Evolutionary conservation across 2,113 vertebrate species (phyloP), one percentile per base, ranked within the genome.

Genomic region (Lophotis ruficrista): DNA sequence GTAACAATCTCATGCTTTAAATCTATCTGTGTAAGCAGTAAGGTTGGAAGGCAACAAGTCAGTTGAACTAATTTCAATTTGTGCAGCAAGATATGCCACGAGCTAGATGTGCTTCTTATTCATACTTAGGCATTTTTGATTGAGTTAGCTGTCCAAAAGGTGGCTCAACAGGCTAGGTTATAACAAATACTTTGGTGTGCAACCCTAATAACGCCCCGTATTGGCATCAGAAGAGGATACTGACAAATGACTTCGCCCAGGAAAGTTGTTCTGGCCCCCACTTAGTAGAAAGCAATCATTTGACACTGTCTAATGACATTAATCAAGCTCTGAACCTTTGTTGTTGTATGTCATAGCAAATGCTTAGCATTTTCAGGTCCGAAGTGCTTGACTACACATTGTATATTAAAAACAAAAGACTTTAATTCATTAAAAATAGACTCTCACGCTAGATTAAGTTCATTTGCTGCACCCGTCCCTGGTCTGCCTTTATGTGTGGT

Each of bases 381-480:
- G 73, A 94, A 96, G 77, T 95, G 81, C 83, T 94, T 94, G 91
- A 85, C 89, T 91, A 94, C 86, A 91, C 92, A 87, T 82, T 92
- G 69, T 83, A 83, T 71, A 92, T 91, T 94, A 97, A 95, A 97
- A 96, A 87, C 91, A 96, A 96, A 96, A 94, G 91, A 96, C 92
- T 93, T 95, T 91, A 96, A 96, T 96, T 94, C 95, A 94, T 94
- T 96, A 94, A 96, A 96, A 95, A 91, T 89, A 93, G 92, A 91
- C 93, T 96, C 94, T 96, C 95, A 96, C 41, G 89, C 89, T 96
- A 95, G 83, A 96, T 96, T 96, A 95, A 95, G 89, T 84, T 96
- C 77, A 97, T 96, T 94, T 96, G 95, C 81, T 89, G 94, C 73
- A 94, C 86, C 77, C 86, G 28, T 83, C 53, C 89, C 73, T 90